A percentile compares a stretch with the other conserved stretches of the same genome.
Conservation (phyloP, 2,113 vertebrate genomes). For the Protobothrops flavoviridis region DNA sequence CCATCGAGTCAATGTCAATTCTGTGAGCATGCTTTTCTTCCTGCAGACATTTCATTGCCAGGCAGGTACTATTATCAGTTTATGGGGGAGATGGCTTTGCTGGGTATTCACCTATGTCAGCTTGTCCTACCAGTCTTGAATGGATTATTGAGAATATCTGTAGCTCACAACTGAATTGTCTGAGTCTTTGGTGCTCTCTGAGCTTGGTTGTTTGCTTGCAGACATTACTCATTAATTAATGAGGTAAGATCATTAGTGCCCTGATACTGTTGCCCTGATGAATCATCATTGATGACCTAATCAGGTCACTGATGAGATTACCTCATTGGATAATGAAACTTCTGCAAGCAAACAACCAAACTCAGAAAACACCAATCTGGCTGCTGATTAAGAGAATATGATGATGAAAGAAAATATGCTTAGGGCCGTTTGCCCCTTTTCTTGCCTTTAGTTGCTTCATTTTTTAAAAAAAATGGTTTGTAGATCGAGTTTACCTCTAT, state of each 20-base stretch:
- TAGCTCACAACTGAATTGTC: not conserved
- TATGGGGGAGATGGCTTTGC: not conserved
- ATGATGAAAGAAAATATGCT: not conserved
- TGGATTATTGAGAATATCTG: not conserved
- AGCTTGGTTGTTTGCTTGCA: not conserved
- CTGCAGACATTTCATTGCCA: not conserved
- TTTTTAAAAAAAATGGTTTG: not conserved
- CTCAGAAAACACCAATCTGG: not conserved
- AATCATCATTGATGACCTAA: not conserved
- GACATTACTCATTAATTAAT: not conserved
- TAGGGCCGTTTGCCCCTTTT: not conserved
- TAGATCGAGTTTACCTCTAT: not conserved
- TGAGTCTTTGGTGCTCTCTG: not conserved
- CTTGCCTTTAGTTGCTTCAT: not conserved
- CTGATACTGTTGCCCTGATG: not conserved
- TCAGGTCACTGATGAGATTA: not conserved
- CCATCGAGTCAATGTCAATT: not conserved
- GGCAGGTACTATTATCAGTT: not conserved
- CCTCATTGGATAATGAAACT: not conserved
- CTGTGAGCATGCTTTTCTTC: not conserved
- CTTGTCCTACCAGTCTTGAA: not conserved
- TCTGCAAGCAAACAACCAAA: not conserved
- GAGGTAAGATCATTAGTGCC: not conserved
- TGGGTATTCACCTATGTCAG: not conserved
- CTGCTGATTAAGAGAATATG: not conserved